These are phyloP conservation scores for Cliona cf. orientalis DNA, from an alignment of 37 sponge, comb jelly and placozoan genomes.

Conservation along the genomic window DNA sequence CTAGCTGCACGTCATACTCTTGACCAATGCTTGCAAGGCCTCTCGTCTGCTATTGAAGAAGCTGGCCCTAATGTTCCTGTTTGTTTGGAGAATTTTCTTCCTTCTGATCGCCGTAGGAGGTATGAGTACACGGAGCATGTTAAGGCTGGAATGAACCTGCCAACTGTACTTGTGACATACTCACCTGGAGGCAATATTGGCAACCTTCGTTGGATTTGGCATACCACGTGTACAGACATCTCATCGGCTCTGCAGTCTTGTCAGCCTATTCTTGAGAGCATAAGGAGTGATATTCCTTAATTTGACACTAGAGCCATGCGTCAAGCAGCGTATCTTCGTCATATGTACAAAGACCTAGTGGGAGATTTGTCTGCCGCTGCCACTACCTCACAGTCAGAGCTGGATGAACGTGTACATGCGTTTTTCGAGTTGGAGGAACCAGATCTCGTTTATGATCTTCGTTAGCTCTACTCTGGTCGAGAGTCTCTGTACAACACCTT, in stretches of 20 bases:
- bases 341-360: neutral
- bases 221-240: slow-evolving; percentile 15
- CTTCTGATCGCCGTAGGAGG: slow-evolving; percentile 2
- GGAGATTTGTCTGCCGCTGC: neutral
- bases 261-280: neutral
- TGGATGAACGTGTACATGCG: slow-evolving; percentile 13
- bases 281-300: neutral
- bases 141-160: slow-evolving; percentile 4
- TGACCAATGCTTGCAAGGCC: neutral
- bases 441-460: slow-evolving; percentile 10
- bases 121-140: slow-evolving; percentile 9
- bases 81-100: neutral
- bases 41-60: neutral
- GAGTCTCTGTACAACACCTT: neutral
- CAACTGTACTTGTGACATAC: slow-evolving; percentile 36
- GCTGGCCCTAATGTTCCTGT: slow-evolving; percentile 9
- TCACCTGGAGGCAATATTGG: slow-evolving; percentile 51
- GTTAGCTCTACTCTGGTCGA: slow-evolving; percentile 12
- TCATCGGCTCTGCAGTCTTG: slow-evolving; percentile 14
- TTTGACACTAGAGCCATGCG: slow-evolving; percentile 55
- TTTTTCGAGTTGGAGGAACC: slow-evolving; percentile 17
- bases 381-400: neutral
- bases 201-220: slow-evolving; percentile 52
- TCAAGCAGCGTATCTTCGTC: slow-evolving; percentile 28
- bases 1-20: neutral